Conservation (phyloP, 2,113 vertebrate genomes). For the Halcyon malimbica region DNA sequence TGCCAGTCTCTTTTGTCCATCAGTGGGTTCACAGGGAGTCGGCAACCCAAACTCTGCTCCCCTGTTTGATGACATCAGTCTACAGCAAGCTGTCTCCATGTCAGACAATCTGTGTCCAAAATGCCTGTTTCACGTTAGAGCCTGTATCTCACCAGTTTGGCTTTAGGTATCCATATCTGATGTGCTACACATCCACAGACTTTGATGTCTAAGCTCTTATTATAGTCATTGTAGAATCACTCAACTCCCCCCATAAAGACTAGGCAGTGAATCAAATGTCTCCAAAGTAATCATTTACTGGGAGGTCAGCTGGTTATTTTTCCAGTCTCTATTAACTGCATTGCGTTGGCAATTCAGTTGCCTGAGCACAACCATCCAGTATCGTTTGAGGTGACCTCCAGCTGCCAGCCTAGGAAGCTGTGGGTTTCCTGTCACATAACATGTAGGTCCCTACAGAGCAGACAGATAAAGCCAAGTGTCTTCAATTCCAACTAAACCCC, state of each 20-base stretch:
- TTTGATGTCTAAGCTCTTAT: neutral
- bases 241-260: neutral
- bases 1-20: neutral
- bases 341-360: neutral
- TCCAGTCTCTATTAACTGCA: neutral
- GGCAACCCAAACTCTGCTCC: neutral
- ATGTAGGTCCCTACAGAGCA: neutral
- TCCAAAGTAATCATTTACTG: neutral
- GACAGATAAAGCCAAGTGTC: neutral
- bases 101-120: neutral
- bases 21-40: neutral
- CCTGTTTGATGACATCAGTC: neutral
- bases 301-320: neutral
- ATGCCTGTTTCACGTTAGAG: neutral
- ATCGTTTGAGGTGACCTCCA: neutral
- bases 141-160: neutral
- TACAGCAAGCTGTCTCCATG: neutral
- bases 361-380: neutral
- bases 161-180: too few species aligned
- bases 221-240: neutral
- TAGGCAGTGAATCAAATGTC: neutral
- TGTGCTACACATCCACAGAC: neutral
- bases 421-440: neutral
- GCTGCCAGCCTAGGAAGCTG: neutral
- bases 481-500: neutral